These are phyloP conservation scores for Morelia viridis DNA, from an alignment of 2,797 vertebrate genomes.

Conservation along the genomic window DNA sequence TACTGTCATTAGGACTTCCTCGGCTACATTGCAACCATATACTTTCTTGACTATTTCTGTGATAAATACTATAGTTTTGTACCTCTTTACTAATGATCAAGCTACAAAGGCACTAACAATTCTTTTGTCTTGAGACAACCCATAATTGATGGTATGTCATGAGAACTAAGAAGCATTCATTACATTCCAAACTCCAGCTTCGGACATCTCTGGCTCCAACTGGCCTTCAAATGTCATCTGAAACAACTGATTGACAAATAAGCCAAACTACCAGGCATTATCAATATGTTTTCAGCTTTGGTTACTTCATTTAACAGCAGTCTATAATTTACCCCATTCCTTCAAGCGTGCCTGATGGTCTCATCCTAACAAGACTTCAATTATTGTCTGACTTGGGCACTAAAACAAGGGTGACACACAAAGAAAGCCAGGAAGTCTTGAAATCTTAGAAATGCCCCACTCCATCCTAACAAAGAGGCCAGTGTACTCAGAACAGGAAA, in stretches of 20 bases:
- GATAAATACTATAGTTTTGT: rapidly evolving
- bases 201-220: conserved; percentile 29
- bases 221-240: not conserved
- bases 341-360: not conserved
- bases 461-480: conserved; percentile 36
- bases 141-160: conserved; percentile 50
- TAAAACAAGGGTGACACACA: rapidly evolving
- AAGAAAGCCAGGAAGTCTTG: conserved; percentile 30
- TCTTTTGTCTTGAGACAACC: conserved; percentile 31
- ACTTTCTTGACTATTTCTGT: not conserved
- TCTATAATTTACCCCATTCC: conserved; percentile 3
- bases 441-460: conserved; percentile 19
- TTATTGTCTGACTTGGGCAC: conserved; percentile 22
- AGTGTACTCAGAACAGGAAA: conserved; percentile 35
- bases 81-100: conserved; percentile 18
- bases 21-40: not conserved
- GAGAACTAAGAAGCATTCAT: conserved; percentile 44
- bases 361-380: conserved; percentile 28
- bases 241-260: conserved; percentile 38
- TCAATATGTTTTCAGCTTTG: conserved; percentile 40
- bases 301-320: conserved; percentile 40
- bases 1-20: not conserved
- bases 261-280: conserved; percentile 49
- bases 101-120: conserved; percentile 23
- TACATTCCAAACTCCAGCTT: conserved; percentile 36